Base-by-base conservation (phyloP, 1,140 invertebrate species). In the Lethrus apterus region DNA sequence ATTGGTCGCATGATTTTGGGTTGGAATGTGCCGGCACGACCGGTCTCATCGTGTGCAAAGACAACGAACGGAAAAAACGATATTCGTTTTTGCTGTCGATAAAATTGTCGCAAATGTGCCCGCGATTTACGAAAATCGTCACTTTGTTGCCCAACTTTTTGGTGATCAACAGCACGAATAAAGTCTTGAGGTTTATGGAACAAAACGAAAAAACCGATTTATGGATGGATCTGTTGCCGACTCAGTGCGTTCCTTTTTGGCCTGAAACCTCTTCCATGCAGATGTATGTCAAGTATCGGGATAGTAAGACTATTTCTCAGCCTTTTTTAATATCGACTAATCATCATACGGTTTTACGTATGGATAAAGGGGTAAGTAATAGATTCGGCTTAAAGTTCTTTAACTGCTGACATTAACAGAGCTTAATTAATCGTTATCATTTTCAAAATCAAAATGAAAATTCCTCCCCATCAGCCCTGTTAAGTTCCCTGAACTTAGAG, bases 121-220 rank as follows among this genome's bases (percentile, higher is more conserved):
- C 81, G 0, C 72, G 78, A 51, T 65, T 90, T 20, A 93, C 89
- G 0, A 91, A 89, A 64, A 86, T 93, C 15, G 78, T 92, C 3
- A 88, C 86, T 0, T 78, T 93, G 18, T 71, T 87, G 10, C 88
- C 90, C 0, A 90, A 86, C 68, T 92, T 90, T 66, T 71, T 89
- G 38, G 75, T 93, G 0, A 74, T 75, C 40, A 93, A 93, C 65
- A 79, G 81, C 50, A 84, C 81, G 0, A 75, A 75, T 46, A 73
- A 75, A 48, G 74, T 77, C 30, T 64, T 91, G 13, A 66, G 64
- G 63, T 89, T 84, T 64, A 89, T 89, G 86, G 86, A 91, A 59
- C 80, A 88, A 56, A 89, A 89, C 58, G 84, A 88, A 58, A 74
- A 81, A 29, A 84, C 84, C 0, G 86, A 91, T 67, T 67, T 89